Evolutionary conservation across 1,140 invertebrate species (phyloP), one percentile per base, ranked within the genome.

Genomic region (Elymnias hypermnestra): DNA sequence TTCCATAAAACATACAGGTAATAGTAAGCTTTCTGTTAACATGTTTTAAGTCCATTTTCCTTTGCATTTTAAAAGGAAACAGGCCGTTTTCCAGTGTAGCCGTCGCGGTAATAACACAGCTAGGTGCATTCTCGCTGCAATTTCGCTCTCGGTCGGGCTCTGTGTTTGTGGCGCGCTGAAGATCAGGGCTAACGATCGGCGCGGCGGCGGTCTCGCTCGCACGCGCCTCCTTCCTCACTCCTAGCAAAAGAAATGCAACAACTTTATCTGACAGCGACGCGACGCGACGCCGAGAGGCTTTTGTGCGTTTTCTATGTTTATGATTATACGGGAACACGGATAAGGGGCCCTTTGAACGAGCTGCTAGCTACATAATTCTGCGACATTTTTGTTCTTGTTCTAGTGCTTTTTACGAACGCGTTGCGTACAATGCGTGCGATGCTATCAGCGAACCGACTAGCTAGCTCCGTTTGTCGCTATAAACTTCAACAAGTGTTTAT

Each of bases 171-270:
- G 76, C 73, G 76, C 74, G 81, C 69, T 84, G 81, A 84, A 84
- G 81, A 84, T 84, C 81, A 84, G 78, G 81, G 81, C 81, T 84
- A 84, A 84, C 81, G 81, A 84, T 84, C 81, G 74, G 75, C 68
- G 69, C 58, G 63, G 43, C 45, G 37, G 55, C 64, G 53, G 45
- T 79, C 75, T 67, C 72, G 37, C 63, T 82, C 77, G 56, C 71
- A 57, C 77, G 43, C 62, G 50, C 43, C 69, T 39, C 48, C 37
- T 19, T 42, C 44, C 13, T 46, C 60, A 55, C 50, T 66, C 71
- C 68, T 76, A 56, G 73, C 72, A 82, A 83, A 84, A 81, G 74
- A 81, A 84, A 84, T 62, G 67, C 72, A 73, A 82, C 81, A 82
- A 81, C 71, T 84, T 72, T 77, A 84, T 84, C 77, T 81, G 74